Evolutionary conservation across 2,113 vertebrate genomes (phyloP), one percentile per base, ranked within the genome.

Genomic region (Dryoscopus gambensis): DNA sequence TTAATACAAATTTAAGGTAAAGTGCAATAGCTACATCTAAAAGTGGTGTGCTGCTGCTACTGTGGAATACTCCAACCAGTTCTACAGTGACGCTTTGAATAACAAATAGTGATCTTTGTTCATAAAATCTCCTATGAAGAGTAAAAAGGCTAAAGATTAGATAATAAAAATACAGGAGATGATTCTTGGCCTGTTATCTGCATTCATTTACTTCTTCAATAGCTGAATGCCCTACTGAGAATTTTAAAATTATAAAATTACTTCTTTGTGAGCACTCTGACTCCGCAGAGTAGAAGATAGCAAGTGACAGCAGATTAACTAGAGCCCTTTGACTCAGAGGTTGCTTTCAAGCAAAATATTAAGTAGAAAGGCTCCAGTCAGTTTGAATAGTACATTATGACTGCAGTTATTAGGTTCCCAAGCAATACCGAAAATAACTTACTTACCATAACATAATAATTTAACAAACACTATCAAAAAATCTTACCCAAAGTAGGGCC

Each of bases 21-120:
- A 95, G 74, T 97, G 95, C 94, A 95, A 75, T 85, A 88, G 55
- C 57, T 96, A 90, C 69, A 82, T 55, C 37, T 42, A 59, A 85
- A 86, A 90, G 60, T 37, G 24, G 35, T 88, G 67, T 71, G 27
- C 57, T 95, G 40, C 60, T 78, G 16, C 33, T 73, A 50, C 7
- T 69, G 37, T 50, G 31, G 27, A 92, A 83, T 65, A 69, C 4
- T 49, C 24, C 20, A 70, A 53, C 5, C 12, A 63, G 44, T 69
- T 89, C 53, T 65, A 64, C 33, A 60, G 18, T 14, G 37, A 27
- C 79, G 12, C 33, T 92, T 14, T 75, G 31, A 78, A 22, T 40
- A 87, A 75, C 16, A 87, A 27, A 37, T 9, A 76, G 47, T 42
- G 24, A 84, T 53, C 13, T 76, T 73, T 75, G 46, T 80, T 65